Evolutionary conservation across 2,113 vertebrate genomes (phyloP).

Genomic region (Paramisgurnus dabryanus): DNA sequence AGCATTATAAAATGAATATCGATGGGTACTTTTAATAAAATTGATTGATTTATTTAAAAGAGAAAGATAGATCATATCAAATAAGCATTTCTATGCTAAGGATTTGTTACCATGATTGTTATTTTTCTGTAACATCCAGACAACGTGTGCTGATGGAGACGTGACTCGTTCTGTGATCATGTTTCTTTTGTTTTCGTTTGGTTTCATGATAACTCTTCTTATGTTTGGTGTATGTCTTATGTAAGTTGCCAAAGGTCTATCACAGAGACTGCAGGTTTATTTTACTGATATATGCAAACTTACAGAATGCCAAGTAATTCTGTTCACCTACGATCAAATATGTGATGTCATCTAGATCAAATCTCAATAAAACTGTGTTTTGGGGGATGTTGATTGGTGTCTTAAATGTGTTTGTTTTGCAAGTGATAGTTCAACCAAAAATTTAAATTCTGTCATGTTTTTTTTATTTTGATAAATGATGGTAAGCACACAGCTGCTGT

Average conservation of each 20-base stretch:
- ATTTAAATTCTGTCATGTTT: neutral
- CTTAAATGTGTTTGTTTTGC: slow-evolving; percentile 3
- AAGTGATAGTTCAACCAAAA: no score
- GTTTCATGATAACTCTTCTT: slow-evolving; percentile 23
- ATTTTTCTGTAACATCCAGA: neutral
- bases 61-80: slow-evolving; percentile 25
- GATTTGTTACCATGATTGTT: slow-evolving; percentile 16
- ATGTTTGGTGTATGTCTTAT: slow-evolving; percentile 54
- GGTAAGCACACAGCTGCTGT: no score
- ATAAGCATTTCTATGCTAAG: slow-evolving; percentile 17
- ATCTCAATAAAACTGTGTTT: slow-evolving; percentile 65
- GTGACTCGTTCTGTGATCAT: slow-evolving; percentile 11
- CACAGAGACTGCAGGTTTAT: slow-evolving; percentile 52
- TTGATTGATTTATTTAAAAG: slow-evolving; percentile 15
- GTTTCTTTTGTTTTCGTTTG: slow-evolving; percentile 13
- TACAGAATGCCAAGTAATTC: slow-evolving; percentile 53
- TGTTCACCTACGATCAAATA: slow-evolving; percentile 42
- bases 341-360: slow-evolving; percentile 57
- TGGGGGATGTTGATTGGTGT: slow-evolving; percentile 35
- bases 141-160: neutral
- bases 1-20: slow-evolving; percentile 7
- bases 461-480: no score
- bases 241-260: slow-evolving; percentile 71
- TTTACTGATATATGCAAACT: slow-evolving; percentile 56
- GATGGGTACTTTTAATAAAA: neutral